A percentile compares a stretch with the other conserved stretches of the same genome.
phyloP scores from a whole-genome alignment of 2,888 invertebrate genomes.

The Chloromyia formosa region DNA sequence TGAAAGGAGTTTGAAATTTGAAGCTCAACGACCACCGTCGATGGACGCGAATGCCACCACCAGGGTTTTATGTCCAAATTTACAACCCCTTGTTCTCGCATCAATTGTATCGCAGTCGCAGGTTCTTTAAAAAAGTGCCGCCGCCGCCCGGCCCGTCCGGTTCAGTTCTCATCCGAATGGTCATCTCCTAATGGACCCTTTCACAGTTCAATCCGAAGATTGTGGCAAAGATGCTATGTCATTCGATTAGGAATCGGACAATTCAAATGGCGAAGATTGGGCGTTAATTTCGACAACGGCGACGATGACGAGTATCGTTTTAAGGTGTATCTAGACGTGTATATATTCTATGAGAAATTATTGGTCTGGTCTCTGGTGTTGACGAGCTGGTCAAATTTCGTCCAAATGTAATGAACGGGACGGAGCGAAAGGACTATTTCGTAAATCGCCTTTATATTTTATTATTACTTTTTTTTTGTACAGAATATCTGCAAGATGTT shows the following conservation, averaged over 20 bases:
- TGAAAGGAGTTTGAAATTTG: constrained; percentile 14
- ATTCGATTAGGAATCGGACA: constrained; percentile 17
- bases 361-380: not conserved
- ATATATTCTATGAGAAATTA: not conserved
- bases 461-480: too few relatives aligned
- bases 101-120: constrained; percentile 18
- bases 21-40: constrained; percentile 30
- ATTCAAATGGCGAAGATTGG: constrained; percentile 9
- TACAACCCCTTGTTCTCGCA: constrained; percentile 45
- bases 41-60: constrained; percentile 30
- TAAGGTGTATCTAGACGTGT: not conserved
- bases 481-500: too few relatives aligned
- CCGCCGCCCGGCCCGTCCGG: not conserved
- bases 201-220: constrained; percentile 1
- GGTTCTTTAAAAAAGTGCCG: constrained; percentile 27
- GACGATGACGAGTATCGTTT: not conserved
- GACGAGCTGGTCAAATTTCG: too few relatives aligned
- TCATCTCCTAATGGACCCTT: constrained; percentile 39
- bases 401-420: too few relatives aligned
- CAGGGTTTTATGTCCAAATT: constrained; percentile 48
- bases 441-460: too few relatives aligned
- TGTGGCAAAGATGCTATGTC: constrained; percentile 26
- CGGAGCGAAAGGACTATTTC: too few relatives aligned
- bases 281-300: constrained; percentile 11
- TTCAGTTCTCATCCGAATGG: not conserved